Evolutionary conservation across 2,113 vertebrate species (phyloP), one percentile per base, ranked within the genome.

Genomic region (Sorex fumeus): DNA sequence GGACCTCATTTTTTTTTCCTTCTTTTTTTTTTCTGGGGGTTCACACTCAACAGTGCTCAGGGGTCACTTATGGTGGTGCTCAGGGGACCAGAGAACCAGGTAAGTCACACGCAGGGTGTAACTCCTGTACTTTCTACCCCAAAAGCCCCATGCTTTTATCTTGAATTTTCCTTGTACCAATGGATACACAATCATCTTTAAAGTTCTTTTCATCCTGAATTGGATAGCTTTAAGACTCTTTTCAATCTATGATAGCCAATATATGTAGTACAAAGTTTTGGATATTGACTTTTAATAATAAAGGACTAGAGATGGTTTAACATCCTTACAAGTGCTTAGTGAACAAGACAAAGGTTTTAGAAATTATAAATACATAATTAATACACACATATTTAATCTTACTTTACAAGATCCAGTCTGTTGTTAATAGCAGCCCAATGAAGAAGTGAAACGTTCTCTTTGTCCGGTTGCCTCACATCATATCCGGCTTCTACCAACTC

Each of bases 351-450:
- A 60, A 88, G 53, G 62, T 62, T 78, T 53, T 32, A 85, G 79
- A 88, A 88, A 87, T 75, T 21, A 88, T 64, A 96, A 74, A 82
- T 13, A 85, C 8, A 82, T n/a, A 25, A 80, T 72, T 69, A 64
- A 82, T 7, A 86, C 40, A 83, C 23, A 87, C 4, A 83, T 67
- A 93, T 57, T 0, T 36, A 32, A 74, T 53, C 99, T 98, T 98
- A 99, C 99, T 98, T 99, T 92, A 99, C 98, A 88, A 99, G 98
- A 93, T 99, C 99, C 76, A 97, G 96, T 60, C 99, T 98, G 98
- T 99, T 99, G 98, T 99, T 99, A 96, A 99, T 99, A 43, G 99
- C 98, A 8, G 99, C 99, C 99, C 99, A 99, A 96, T 99, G 99
- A 96, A 99, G 98, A 91, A 99, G 97, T 0, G 99, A 98, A 62